Evolutionary conservation across 2,888 invertebrate species (phyloP).

Genomic region (Phaedon cochleariae): DNA sequence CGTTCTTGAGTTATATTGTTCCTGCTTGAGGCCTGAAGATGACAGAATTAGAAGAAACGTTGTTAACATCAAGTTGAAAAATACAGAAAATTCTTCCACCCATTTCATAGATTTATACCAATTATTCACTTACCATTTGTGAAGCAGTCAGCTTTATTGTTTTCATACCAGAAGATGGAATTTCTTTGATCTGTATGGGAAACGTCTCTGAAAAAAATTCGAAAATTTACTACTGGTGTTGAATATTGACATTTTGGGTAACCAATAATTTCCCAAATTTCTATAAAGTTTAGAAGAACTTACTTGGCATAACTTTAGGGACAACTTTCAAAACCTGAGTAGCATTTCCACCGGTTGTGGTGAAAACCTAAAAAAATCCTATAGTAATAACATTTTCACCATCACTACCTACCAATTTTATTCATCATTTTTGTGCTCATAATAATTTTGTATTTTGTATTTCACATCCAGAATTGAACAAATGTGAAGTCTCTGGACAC

Average conservation of each 20-base stretch:
- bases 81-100: not conserved
- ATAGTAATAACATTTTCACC: no score
- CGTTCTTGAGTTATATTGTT: no score
- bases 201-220: slow-evolving; percentile 56
- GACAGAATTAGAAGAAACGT: no score
- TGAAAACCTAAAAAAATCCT: slow-evolving; percentile 34
- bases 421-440: no score
- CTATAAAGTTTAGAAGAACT: slow-evolving; percentile 45
- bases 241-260: not conserved
- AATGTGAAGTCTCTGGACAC: no score
- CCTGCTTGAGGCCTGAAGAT: no score
- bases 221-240: not conserved
- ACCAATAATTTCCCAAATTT: no score
- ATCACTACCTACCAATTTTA: no score
- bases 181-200: slow-evolving; percentile 65
- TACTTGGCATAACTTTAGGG: slow-evolving; percentile 57
- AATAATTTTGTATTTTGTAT: no score
- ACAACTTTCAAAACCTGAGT: slow-evolving; percentile 46
- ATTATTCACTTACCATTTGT: slow-evolving; percentile 61
- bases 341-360: slow-evolving; percentile 20
- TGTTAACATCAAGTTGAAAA: no score
- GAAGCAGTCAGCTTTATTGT: slow-evolving; percentile 65
- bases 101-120: slow-evolving; percentile 10
- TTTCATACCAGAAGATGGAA: slow-evolving; percentile 63
- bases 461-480: no score